Base-by-base conservation (phyloP, 2,113 vertebrate species). In the Climacteris rufus region DNA sequence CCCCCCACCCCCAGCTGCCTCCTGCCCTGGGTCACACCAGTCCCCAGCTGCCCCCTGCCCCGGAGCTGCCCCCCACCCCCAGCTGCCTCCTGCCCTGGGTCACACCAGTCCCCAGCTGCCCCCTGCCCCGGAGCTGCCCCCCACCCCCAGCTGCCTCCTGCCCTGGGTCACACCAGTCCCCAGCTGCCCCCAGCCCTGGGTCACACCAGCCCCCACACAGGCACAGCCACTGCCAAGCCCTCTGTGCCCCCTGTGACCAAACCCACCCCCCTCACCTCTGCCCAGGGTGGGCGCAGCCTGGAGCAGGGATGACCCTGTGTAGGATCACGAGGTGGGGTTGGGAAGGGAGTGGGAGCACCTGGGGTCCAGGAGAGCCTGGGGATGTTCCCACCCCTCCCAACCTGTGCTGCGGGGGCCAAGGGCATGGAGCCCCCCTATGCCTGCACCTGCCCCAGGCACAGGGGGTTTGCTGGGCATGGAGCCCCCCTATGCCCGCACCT, bases 241-340 rank as follows among this genome's bases (percentile, higher is more conserved):
- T 64, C 40, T 33, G 11, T 35, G 31, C 15, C 31, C 35, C 37
- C 50, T 35, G 2, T 4, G 16, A 45, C 33, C 78, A 30, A 72
- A 44, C 25, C 64, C 30, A 4, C 4, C 7, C 15, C 10, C 33
- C 28, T 68, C 39, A 8, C 37, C 15, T 31, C 39, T 35, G 39
- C 47, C 60, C 11, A 0, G 0, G 31, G 28, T 14, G 25, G 82
- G 33, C 61, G 33, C 39, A 31, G 61, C 60, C 59, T 1, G 0
- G 28, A 42, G 59, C 2, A 0, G 53, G 66, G 25, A 3, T 7
- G 6, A 20, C 31, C 20, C 14, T 7, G 53, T 3, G 45, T 5
- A 15, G 65, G 61, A 39, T 5, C 3, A 2, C 4, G 2, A 54
- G 56, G 11, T 53, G 1, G 15, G 15, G 37, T 86, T 70, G 39